Conservation (phyloP, 2,113 vertebrate genomes). For the Myiozetetes cayanensis region DNA sequence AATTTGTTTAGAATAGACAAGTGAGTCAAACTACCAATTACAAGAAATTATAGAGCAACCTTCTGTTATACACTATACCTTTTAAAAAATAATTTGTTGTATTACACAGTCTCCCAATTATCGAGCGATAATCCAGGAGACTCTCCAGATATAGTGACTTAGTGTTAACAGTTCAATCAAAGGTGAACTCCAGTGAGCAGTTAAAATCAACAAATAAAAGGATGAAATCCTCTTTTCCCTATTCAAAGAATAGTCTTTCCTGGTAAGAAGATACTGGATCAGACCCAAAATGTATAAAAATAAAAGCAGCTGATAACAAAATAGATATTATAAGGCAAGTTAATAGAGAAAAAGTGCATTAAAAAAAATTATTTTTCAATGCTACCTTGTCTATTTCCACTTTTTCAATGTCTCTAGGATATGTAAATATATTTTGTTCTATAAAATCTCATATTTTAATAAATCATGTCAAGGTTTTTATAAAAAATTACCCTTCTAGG, state of each 20-base stretch:
- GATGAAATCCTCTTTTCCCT: not conserved
- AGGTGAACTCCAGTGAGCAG: conserved; percentile 16
- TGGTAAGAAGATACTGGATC: not conserved
- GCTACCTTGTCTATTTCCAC: not conserved
- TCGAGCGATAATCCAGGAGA: not conserved
- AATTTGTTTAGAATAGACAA: not conserved
- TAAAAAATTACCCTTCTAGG: not conserved
- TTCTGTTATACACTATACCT: not conserved
- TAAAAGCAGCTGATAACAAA: not conserved
- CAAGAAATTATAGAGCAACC: not conserved
- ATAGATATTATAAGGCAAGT: not conserved
- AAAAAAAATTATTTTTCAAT: not conserved
- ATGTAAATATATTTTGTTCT: not conserved
- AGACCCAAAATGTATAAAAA: not conserved
- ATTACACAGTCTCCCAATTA: not conserved
- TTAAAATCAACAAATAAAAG: not conserved
- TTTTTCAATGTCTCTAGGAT: not conserved
- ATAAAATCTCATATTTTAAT: not conserved
- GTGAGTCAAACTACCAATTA: not conserved
- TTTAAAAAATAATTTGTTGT: not conserved
- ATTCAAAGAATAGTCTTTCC: not conserved
- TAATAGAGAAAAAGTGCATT: not conserved
- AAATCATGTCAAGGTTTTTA: not conserved
- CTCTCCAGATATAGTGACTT: not conserved
- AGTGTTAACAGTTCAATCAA: conserved; percentile 15